Evolutionary conservation across 2,113 vertebrate species (phyloP).

Genomic region (Rynchops niger): DNA sequence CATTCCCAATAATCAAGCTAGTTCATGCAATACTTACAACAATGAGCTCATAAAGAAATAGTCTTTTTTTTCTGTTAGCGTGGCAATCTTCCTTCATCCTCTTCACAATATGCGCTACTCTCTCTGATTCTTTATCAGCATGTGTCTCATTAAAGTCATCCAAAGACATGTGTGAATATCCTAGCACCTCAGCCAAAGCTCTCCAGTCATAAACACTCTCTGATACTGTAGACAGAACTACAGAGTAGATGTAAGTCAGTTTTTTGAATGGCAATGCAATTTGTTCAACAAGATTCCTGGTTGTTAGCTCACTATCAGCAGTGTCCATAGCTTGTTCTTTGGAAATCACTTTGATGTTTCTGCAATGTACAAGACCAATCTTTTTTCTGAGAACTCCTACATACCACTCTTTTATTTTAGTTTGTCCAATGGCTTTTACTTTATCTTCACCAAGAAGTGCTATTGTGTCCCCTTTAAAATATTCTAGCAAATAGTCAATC

Average conservation of each 20-base stretch:
- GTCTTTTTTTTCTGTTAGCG: conserved; percentile 78
- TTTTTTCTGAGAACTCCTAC: conserved; percentile 88
- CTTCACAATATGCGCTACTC: conserved; percentile 87
- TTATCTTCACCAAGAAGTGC: conserved; percentile 87
- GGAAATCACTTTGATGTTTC: conserved; percentile 90
- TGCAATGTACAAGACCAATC: conserved; percentile 90
- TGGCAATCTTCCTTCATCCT: conserved; percentile 96
- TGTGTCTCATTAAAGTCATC: conserved; percentile 76
- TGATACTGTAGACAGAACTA: conserved; percentile 87
- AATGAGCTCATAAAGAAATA: conserved; percentile 91
- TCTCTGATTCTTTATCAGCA: conserved; percentile 84
- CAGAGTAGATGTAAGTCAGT: conserved; percentile 93
- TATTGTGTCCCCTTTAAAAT: conserved; percentile 95
- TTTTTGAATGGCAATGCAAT: conserved; percentile 89
- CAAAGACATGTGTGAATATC: conserved; percentile 80
- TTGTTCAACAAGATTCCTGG: conserved; percentile 84
- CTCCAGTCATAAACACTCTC: conserved; percentile 88
- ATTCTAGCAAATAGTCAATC: conserved; percentile 92
- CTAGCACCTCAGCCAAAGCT: conserved; percentile 84
- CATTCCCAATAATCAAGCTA: not conserved
- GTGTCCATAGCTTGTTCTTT: conserved; percentile 88
- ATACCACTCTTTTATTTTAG: conserved; percentile 96
- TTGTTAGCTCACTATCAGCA: conserved; percentile 78
- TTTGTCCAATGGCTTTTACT: conserved; percentile 89
- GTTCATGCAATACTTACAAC: conserved; percentile 80